Evolutionary conservation across 2,888 invertebrate species (phyloP).

Genomic region (Cetonia aurata): DNA sequence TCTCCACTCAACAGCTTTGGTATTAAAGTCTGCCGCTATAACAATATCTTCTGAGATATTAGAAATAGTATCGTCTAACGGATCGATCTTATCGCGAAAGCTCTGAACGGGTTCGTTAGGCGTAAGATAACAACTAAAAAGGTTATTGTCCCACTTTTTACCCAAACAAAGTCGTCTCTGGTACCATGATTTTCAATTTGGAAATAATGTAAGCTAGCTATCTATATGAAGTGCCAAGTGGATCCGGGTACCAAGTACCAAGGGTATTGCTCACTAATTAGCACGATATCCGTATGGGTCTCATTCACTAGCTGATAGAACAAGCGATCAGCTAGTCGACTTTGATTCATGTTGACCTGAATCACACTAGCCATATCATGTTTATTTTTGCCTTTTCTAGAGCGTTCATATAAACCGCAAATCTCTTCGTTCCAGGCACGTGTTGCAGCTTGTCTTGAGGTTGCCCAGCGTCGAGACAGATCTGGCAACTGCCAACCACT

Average conservation of each 20-base stretch:
- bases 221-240: no score
- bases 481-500: background rate
- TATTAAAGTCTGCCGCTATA: no score
- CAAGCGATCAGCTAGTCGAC: background rate
- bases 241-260: background rate
- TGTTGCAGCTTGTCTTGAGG: slow-evolving; percentile 2
- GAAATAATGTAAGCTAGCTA: no score
- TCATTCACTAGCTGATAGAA: background rate
- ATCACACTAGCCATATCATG: background rate
- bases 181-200: no score
- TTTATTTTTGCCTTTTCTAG: background rate
- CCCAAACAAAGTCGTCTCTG: no score
- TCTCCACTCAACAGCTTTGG: no score
- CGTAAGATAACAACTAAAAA: no score
- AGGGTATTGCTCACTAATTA: background rate
- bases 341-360: background rate
- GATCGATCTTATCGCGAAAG: no score
- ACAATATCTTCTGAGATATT: no score
- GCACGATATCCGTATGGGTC: background rate
- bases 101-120: no score
- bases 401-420: background rate
- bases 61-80: no score
- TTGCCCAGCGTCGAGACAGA: background rate
- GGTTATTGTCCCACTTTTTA: no score
- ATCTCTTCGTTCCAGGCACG: slow-evolving; percentile 9